Percentiles rank a stretch among this genome's conserved stretches.
phyloP scores from a whole-genome alignment of 2,797 vertebrate genomes.

The Lithobates pipiens region DNA sequence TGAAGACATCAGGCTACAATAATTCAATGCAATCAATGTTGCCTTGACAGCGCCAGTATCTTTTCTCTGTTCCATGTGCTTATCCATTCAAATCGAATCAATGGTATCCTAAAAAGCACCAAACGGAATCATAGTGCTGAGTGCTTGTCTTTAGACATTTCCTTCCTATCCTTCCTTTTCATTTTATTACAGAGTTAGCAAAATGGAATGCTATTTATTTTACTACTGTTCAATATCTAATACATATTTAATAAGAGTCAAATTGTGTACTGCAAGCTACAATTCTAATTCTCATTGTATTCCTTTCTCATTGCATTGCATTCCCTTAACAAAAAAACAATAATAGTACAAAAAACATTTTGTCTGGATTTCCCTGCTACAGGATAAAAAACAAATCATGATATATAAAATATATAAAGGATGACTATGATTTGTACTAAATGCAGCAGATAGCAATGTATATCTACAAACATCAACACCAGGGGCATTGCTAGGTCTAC shows the following conservation, averaged over 20 bases:
- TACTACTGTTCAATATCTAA: constrained; percentile 26
- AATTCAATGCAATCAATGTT: constrained; percentile 38
- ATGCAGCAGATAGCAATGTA: neutral
- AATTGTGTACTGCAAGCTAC: constrained; percentile 14
- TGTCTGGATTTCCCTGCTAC: too few relatives aligned
- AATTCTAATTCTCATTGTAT: neutral
- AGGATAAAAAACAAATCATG: too few relatives aligned
- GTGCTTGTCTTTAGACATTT: constrained; percentile 26
- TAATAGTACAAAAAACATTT: too few relatives aligned
- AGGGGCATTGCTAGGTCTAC: too few relatives aligned
- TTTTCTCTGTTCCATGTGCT: constrained; percentile 17
- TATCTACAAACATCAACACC: neutral
- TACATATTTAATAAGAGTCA: constrained; percentile 10
- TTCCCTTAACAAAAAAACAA: too few relatives aligned
- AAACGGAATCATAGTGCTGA: constrained; percentile 10
- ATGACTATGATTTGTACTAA: neutral
- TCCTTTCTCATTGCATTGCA: neutral
- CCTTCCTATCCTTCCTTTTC: constrained; percentile 6
- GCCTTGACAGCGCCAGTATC: constrained; percentile 1
- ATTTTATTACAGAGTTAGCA: constrained; percentile 14
- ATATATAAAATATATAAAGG: neutral
- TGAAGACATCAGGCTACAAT: constrained; percentile 11
- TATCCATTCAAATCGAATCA: constrained; percentile 38
- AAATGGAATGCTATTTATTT: constrained; percentile 12
- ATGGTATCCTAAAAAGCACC: constrained; percentile 15